Conservation (phyloP, 2,888 invertebrate genomes). For the Gortyna flavago region DNA sequence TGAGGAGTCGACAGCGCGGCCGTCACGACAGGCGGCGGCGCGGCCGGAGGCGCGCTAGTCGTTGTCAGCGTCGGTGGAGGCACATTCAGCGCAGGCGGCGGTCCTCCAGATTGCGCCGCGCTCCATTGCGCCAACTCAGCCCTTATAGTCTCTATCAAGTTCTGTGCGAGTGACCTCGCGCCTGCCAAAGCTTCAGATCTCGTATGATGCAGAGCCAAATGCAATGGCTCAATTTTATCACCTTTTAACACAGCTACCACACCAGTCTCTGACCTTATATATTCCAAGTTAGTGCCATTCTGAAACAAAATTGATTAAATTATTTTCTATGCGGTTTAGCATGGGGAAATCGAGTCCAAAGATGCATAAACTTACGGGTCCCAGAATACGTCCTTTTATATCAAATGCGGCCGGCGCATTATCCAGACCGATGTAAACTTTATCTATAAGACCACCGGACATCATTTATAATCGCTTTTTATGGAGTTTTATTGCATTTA, state of each 20-base stretch:
- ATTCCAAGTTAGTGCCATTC: conserved; percentile 93
- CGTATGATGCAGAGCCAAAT: conserved; percentile 94
- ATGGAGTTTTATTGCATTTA: conserved; percentile 67
- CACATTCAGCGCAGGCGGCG: conserved; percentile 84
- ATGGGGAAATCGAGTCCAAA: conserved; percentile 31
- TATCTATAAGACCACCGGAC: conserved; percentile 91
- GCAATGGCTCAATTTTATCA: conserved; percentile 92
- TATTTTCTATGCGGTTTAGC: conserved; percentile 27
- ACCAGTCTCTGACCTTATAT: conserved; percentile 94
- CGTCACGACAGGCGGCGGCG: conserved; percentile 79
- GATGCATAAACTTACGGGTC: conserved; percentile 84
- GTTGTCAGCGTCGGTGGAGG: conserved; percentile 84
- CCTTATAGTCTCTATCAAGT: conserved; percentile 94
- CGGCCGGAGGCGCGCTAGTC: conserved; percentile 79
- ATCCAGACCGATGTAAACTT: conserved; percentile 94
- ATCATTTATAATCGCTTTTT: conserved; percentile 73
- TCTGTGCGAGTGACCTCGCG: conserved; percentile 93
- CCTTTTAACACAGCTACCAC: conserved; percentile 93
- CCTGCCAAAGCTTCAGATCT: conserved; percentile 92
- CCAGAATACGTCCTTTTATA: conserved; percentile 93
- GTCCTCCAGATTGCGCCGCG: conserved; percentile 84
- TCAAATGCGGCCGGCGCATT: conserved; percentile 94
- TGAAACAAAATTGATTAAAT: conserved; percentile 73
- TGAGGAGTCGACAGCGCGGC: conserved; percentile 80
- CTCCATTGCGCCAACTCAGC: conserved; percentile 89